Percentiles rank a stretch among this genome's conserved stretches.
phyloP scores from a whole-genome alignment of 2,797 vertebrate species.

The Eulemur rubriventer region DNA sequence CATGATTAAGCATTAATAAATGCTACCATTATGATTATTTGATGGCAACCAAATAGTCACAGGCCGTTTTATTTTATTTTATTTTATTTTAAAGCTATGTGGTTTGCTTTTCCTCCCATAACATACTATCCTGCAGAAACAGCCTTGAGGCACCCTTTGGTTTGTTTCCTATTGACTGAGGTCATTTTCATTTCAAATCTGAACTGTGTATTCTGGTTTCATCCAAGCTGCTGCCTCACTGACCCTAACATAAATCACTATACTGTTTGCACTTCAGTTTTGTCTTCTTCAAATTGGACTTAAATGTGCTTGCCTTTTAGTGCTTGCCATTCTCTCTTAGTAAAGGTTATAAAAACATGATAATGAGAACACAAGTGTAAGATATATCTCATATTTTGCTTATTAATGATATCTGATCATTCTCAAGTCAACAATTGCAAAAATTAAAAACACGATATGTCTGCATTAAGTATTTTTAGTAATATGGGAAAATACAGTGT shows the following conservation, averaged over 20 bases:
- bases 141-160: neutral
- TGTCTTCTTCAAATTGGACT: neutral
- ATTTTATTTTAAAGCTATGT: neutral
- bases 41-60: neutral
- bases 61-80: neutral
- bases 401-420: neutral
- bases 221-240: neutral
- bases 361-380: neutral
- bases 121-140: neutral
- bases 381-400: neutral
- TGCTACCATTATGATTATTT: neutral
- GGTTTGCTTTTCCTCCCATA: neutral
- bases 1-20: neutral
- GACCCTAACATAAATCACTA: neutral
- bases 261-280: conserved; percentile 3
- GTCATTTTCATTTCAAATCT: neutral
- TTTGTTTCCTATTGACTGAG: neutral
- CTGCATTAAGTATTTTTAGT: neutral
- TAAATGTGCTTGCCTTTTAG: neutral
- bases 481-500: neutral
- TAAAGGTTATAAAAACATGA: neutral
- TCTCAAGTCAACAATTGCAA: neutral
- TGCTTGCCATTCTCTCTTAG: neutral
- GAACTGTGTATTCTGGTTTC: neutral
- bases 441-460: neutral